Conservation (phyloP, 2,797 vertebrate species). For the Gymnocypris eckloni region DNA sequence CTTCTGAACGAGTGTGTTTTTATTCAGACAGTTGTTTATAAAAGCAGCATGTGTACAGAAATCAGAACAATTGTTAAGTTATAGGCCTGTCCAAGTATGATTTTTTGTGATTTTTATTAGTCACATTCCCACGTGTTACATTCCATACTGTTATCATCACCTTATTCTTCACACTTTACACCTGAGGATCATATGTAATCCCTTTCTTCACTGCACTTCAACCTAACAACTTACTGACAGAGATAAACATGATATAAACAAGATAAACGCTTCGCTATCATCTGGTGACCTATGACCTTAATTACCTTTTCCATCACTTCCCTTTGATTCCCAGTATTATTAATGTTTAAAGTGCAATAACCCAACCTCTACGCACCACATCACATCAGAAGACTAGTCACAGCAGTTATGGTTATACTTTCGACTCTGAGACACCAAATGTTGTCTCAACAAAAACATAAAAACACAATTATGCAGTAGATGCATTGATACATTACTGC, state of each 20-base stretch:
- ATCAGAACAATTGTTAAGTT: neutral
- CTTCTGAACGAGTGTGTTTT: neutral
- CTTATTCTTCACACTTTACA: neutral
- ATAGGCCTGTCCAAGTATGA: neutral
- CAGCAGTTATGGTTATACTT: neutral
- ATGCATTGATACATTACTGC: neutral
- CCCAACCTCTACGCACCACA: neutral
- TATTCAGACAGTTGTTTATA: neutral
- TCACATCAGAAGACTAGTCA: neutral
- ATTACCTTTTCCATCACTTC: neutral
- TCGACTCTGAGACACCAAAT: neutral
- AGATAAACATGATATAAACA: neutral
- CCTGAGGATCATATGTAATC: neutral
- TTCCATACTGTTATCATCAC: conserved; percentile 29
- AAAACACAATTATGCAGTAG: neutral
- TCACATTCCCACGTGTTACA: neutral
- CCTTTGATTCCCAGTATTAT: neutral
- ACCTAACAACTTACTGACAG: neutral
- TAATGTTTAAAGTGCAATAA: neutral
- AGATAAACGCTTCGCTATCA: neutral
- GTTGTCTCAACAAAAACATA: neutral
- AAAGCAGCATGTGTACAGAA: neutral
- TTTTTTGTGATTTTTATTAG: neutral
- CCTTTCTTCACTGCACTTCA: neutral
- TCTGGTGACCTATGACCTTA: conserved; percentile 2